Conservation (phyloP, 2,797 vertebrate genomes). For the Macropodus opercularis region DNA sequence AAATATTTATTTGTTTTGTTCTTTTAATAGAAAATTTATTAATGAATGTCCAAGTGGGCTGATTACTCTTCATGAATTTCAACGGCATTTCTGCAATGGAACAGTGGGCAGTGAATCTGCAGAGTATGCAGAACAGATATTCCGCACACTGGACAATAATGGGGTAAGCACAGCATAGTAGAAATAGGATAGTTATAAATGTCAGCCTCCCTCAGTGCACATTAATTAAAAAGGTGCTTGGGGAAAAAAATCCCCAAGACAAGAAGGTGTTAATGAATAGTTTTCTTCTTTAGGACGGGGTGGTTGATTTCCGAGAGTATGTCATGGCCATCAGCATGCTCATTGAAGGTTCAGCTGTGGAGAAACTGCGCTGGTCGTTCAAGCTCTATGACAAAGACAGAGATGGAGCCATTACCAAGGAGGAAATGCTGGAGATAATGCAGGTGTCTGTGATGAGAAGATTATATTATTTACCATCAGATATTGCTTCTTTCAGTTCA, state of each 20-base stretch:
- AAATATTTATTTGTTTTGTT: conserved; percentile 2
- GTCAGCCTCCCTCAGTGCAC: neutral
- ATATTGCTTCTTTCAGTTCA: neutral
- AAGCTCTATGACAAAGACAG: conserved; percentile 80
- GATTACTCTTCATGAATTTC: conserved; percentile 79
- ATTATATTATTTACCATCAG: neutral
- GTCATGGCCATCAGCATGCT: conserved; percentile 79
- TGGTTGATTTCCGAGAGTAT: conserved; percentile 80
- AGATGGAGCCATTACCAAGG: conserved; percentile 65
- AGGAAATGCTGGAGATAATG: conserved; percentile 82
- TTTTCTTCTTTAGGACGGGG: conserved; percentile 63
- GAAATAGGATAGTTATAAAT: neutral
- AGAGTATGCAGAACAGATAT: conserved; percentile 75
- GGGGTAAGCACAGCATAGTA: conserved; percentile 60
- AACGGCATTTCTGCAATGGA: conserved; percentile 76
- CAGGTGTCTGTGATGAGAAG: conserved; percentile 61
- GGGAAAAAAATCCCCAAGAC: neutral
- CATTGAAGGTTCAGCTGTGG: conserved; percentile 69
- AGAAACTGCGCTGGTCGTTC: conserved; percentile 82
- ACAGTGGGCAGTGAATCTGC: conserved; percentile 75
- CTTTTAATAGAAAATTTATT: conserved; percentile 75
- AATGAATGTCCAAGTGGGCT: conserved; percentile 73
- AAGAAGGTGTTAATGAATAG: neutral
- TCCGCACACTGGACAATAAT: conserved; percentile 77
- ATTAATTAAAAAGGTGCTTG: neutral